Evolutionary conservation across 2,888 invertebrate species (phyloP).

Genomic region (Lepetodrilus schrolli): DNA sequence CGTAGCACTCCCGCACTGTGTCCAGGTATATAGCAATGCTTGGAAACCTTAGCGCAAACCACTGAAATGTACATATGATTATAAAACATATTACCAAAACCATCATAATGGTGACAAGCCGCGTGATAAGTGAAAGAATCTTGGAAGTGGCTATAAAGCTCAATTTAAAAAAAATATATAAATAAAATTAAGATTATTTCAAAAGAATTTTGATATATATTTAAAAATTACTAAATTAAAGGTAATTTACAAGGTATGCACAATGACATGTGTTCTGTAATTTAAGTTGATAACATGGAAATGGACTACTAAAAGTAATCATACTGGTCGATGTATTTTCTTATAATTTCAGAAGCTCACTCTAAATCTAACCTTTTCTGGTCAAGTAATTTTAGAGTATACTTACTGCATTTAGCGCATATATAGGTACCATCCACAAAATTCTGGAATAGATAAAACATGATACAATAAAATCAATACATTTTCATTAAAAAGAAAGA

Average conservation of each 20-base stretch:
- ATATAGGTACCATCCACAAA: constrained; percentile 98
- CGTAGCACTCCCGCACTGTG: constrained; percentile 94
- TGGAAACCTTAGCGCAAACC: constrained; percentile 91
- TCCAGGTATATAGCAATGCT: constrained; percentile 93
- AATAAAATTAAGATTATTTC: too few species aligned
- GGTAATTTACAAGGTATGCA: too few species aligned
- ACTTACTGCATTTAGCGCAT: constrained; percentile 92
- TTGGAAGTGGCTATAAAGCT: too few species aligned
- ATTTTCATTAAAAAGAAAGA: too few species aligned
- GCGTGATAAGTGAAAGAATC: too few species aligned
- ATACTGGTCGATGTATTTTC: too few species aligned
- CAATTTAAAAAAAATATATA: too few species aligned
- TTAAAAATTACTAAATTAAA: too few species aligned
- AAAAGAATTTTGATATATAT: too few species aligned
- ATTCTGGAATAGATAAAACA: constrained; percentile 81
- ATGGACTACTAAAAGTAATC: not conserved
- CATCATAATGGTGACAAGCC: not conserved
- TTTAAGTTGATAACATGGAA: not conserved
- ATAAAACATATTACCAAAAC: not conserved
- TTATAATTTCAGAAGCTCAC: not conserved
- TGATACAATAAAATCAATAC: too few species aligned
- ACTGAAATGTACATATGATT: constrained; percentile 77
- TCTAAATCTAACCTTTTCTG: not conserved
- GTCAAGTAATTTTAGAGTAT: not conserved
- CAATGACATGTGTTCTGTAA: not conserved